Base-by-base conservation (phyloP, 30 jellyfish, hydroid and myxozoan species). In the Aurelia aurita region DNA sequence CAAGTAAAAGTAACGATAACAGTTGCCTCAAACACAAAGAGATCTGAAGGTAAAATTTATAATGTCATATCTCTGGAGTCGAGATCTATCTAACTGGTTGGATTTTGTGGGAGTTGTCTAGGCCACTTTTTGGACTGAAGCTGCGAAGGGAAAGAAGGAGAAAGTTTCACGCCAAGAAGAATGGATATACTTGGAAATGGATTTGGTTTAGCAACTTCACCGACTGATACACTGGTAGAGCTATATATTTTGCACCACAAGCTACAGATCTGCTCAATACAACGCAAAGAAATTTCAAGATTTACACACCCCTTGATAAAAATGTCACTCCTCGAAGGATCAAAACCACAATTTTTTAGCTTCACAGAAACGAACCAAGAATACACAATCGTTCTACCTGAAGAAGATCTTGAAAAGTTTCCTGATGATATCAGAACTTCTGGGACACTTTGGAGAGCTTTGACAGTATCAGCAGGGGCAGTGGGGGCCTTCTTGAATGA, bases 401-500 rank as follows among this genome's bases (percentile, higher is more conserved):
- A 61, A 3, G 74, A 58, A 25, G 87, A 83, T 1, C 21, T 43
- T 44, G 27, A 58, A 0, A 9, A 15, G 27, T 83, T 83, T 83
- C 93, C 93, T 6, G 45, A 44, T 0, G 83, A 80, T 21, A 23
- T 83, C 55, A 58, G 21, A 53, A 87, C 85, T 21, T 95, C 97
- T 8, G 96, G 94, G 0, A 87, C 75, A 31, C 74, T 75, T 21
- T 95, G 99, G 99, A 78, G 97, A 58, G 98, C 93, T 20, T 60
- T 95, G 43, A 95, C 99, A 2, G 95, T 95, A 3, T 95, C 99
- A n/a, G 96, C 97, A 16, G 99, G 99, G 22, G 99, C 99, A 0
- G 54, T 95, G 31, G 99, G 96, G 58, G 92, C 87, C 25, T 22
- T 68, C 20, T 51, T 44, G 15, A 70, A 79, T 15, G 97, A 89